Percentiles rank a stretch among this genome's conserved stretches.
Conservation (phyloP, 2,888 invertebrate species). For the Acronicta leporina region DNA sequence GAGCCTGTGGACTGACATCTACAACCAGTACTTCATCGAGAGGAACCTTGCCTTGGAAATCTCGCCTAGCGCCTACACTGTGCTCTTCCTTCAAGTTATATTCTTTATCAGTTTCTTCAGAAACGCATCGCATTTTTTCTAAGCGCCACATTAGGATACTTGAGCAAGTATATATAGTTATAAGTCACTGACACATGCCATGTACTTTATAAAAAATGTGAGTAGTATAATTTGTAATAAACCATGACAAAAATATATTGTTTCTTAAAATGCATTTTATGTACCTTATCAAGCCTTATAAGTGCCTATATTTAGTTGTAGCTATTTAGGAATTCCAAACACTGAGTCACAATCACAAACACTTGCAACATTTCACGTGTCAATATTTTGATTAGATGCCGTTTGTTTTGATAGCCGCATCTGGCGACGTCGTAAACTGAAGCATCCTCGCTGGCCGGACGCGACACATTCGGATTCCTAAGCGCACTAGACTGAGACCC, state of each 20-base stretch:
- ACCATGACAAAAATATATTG: constrained; percentile 11
- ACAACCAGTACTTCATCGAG: constrained; percentile 74
- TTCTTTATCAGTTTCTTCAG: constrained; percentile 48
- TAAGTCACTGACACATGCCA: constrained; percentile 44
- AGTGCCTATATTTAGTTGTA: constrained; percentile 4
- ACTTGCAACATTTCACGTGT: constrained; percentile 35
- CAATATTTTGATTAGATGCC: constrained; percentile 43
- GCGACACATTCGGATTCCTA: constrained; percentile 14
- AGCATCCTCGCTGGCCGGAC: constrained; percentile 11
- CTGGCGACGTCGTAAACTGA: constrained; percentile 26
- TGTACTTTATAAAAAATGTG: constrained; percentile 61
- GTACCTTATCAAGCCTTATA: background rate
- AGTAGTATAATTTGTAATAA: constrained; percentile 56
- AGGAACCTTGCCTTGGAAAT: constrained; percentile 43
- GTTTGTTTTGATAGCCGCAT: constrained; percentile 49
- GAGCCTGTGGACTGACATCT: constrained; percentile 73
- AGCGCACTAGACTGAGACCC: constrained; percentile 6
- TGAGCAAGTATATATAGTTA: constrained; percentile 6
- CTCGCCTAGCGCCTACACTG: constrained; percentile 41
- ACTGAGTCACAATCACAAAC: constrained; percentile 40
- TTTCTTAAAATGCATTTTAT: background rate
- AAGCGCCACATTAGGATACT: constrained; percentile 29
- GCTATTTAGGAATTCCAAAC: constrained; percentile 24
- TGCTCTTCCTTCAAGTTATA: constrained; percentile 47
- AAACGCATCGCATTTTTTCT: constrained; percentile 46